Evolutionary conservation across 2,113 vertebrate species (phyloP).

Genomic region (Vombatus ursinus): DNA sequence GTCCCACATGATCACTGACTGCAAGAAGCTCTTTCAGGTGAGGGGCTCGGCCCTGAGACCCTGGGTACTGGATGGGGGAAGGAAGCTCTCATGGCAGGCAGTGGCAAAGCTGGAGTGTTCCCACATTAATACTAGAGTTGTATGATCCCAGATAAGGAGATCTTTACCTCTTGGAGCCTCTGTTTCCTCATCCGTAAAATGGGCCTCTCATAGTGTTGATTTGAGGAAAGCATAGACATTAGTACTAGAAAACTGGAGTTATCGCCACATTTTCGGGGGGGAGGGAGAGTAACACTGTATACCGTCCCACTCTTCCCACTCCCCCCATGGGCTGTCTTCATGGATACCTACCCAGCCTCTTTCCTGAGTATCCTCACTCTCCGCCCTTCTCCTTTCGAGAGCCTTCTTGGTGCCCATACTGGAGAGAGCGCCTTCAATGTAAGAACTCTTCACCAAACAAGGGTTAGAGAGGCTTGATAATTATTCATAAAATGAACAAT

Average conservation of each 20-base stretch:
- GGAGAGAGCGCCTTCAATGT: too few species aligned
- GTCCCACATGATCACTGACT: constrained; percentile 90
- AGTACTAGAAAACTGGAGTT: neutral
- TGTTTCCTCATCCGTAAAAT: neutral
- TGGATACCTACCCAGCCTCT: neutral
- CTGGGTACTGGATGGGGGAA: neutral
- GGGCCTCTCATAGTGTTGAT: neutral
- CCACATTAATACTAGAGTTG: neutral
- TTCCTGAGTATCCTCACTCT: neutral
- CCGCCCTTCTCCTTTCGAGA: too few species aligned
- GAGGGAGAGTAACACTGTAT: neutral
- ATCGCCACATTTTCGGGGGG: neutral
- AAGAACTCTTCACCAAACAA: neutral
- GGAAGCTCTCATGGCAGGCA: neutral
- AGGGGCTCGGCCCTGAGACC: constrained; percentile 27
- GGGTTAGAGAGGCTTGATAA: neutral
- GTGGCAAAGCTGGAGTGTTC: too few species aligned
- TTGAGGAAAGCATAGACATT: neutral
- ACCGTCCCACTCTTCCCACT: neutral
- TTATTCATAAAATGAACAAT: neutral
- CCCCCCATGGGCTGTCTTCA: neutral
- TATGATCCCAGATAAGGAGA: neutral
- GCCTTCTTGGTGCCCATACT: too few species aligned
- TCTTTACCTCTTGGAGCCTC: neutral
- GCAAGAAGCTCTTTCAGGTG: constrained; percentile 94